These are phyloP conservation scores for Protophormia terraenovae DNA, from an alignment of 2,888 invertebrate genomes.

Conservation along the genomic window DNA sequence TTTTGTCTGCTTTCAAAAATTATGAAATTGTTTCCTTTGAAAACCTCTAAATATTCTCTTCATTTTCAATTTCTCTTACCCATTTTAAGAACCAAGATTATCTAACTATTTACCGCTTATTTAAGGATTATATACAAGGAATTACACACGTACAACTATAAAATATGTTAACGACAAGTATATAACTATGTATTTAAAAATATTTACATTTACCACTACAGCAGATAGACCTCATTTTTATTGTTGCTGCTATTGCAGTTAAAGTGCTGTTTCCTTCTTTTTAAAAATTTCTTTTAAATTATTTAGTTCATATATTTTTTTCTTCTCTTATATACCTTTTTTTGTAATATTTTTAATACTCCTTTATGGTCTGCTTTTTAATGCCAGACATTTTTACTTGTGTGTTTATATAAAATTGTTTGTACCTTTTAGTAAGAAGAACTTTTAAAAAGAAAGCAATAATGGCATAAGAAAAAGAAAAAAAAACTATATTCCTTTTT, in stretches of 20 bases:
- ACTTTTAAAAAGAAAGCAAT: background rate
- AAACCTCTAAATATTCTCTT: too few relatives aligned
- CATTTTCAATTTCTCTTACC: too few relatives aligned
- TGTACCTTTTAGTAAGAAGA: constrained; percentile 27
- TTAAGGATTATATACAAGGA: background rate
- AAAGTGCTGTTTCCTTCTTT: background rate
- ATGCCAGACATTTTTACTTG: constrained; percentile 57
- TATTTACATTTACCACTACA: background rate
- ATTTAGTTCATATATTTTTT: constrained; percentile 42
- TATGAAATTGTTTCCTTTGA: too few relatives aligned
- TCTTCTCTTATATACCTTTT: background rate
- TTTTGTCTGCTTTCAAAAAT: too few relatives aligned
- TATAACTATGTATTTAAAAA: background rate
- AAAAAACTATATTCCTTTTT: constrained; percentile 36
- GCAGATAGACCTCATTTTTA: constrained; percentile 29
- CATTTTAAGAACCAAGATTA: background rate
- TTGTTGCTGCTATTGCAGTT: background rate
- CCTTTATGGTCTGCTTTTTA: constrained; percentile 53
- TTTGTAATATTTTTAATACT: background rate
- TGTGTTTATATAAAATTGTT: constrained; percentile 52
- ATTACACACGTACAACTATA: background rate
- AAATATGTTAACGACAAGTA: background rate
- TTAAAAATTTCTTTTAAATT: constrained; percentile 32
- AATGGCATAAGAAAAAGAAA: background rate
- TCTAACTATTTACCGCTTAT: background rate